Base-by-base conservation (phyloP, 2,888 invertebrate species). In the Ypsolopha scabrella region DNA sequence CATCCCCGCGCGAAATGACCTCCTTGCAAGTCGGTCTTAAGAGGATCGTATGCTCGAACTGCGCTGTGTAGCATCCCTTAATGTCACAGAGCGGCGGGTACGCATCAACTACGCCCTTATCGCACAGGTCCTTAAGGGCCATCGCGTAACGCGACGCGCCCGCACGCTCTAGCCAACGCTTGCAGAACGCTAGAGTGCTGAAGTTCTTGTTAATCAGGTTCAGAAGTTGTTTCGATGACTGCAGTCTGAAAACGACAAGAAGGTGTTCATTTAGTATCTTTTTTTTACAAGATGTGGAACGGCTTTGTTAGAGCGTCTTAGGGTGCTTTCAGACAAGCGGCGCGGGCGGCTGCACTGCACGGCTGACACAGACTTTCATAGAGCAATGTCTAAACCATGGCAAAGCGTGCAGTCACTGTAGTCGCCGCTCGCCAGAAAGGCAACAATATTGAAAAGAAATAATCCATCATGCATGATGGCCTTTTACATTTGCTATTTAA, bases 1-100 rank as follows among this genome's bases (percentile, higher is more conserved):
- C 99, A 57, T 95, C 94, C 36, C 99, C 99, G 56, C 99, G 93
- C 34, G 97, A 98, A 48, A 99, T 93, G 33, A 99, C 92, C 81
- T 99, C 99, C 81, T 99, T 99, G 88, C 98, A 99, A 0, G 98
- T 98, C 43, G 99, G 99, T 65, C 99, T 89, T 58, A 99, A 88
- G 61, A 99, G 91, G 66, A 99, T 94, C 6, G 99, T 99, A 81
- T 99, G 99, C 75, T 99, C 99, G 74, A 95, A 99, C 86, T 99
- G 99, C 45, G 99, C 99, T 0, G 99, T 99, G 83, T 98, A 99
- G 75, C 95, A 97, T 53, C 99, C 99, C 77, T 95, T 96, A 58
- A 94, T 90, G 85, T 99, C 99, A 72, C 98, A 99, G 51, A 99
- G 90, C 7, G 99, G 99, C 14, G 99, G 99, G 83, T 99, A 99